These are phyloP conservation scores for Drosophila tristis DNA, from an alignment of 1,140 invertebrate genomes.

Conservation along the genomic window DNA sequence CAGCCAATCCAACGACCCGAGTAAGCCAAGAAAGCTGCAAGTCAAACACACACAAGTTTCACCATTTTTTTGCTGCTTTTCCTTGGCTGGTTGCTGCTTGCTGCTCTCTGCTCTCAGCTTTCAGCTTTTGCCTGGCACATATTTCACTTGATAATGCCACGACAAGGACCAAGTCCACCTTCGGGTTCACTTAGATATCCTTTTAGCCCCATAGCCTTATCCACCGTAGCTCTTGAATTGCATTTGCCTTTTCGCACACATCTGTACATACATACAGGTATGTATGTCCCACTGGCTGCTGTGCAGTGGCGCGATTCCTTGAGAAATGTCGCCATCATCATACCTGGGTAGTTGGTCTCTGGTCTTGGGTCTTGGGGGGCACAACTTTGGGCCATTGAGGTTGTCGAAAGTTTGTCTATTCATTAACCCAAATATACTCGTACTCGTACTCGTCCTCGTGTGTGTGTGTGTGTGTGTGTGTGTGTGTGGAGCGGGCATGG, in stretches of 20 bases:
- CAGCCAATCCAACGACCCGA: background rate
- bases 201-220: constrained; percentile 49
- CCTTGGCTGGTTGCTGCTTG: constrained; percentile 4
- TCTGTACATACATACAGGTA: too few species aligned
- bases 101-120: background rate
- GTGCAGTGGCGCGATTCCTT: constrained; percentile 23
- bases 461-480: background rate
- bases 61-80: constrained; percentile 49
- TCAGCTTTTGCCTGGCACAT: constrained; percentile 30
- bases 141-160: constrained; percentile 63
- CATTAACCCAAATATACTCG: constrained; percentile 74
- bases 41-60: constrained; percentile 77
- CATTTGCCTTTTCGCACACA: constrained; percentile 51
- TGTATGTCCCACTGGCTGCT: too few species aligned
- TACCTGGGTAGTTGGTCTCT: background rate
- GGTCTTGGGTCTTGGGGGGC: constrained; percentile 1
- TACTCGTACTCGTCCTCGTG: too few species aligned
- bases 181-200: constrained; percentile 26
- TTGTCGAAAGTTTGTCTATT: constrained; percentile 81
- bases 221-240: constrained; percentile 49
- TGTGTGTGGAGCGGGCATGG: constrained; percentile 5
- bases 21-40: constrained; percentile 68
- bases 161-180: constrained; percentile 34
- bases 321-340: constrained; percentile 45
- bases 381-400: constrained; percentile 75